These are phyloP conservation scores for Eumeta japonica DNA, from an alignment of 1,140 invertebrate species.

Conservation along the genomic window DNA sequence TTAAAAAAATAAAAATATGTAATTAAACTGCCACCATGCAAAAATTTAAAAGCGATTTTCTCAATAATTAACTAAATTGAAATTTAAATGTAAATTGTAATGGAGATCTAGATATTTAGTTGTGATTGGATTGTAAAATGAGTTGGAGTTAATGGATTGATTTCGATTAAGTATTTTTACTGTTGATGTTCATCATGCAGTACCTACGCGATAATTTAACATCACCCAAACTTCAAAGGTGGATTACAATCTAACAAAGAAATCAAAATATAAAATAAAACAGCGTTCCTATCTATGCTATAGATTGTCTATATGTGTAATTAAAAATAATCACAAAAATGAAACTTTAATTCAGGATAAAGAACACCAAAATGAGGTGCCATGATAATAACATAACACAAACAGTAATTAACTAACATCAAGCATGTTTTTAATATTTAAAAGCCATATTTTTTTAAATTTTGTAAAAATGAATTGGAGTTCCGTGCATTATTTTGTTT, in stretches of 20 bases:
- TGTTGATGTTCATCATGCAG: slow-evolving; percentile 25
- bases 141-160: too few relatives aligned
- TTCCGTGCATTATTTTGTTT: slow-evolving; percentile 49
- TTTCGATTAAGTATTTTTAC: too few relatives aligned
- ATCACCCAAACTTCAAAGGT: too few relatives aligned
- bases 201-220: too few relatives aligned
- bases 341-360: slow-evolving; percentile 23
- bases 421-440: slow-evolving; percentile 39
- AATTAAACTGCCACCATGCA: slow-evolving; percentile 14
- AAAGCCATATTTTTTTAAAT: slow-evolving; percentile 44
- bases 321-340: slow-evolving; percentile 17
- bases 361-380: slow-evolving; percentile 46
- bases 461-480: slow-evolving; percentile 17
- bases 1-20: slow-evolving; percentile 7
- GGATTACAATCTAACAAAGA: slow-evolving; percentile 37
- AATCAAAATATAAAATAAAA: slow-evolving; percentile 20
- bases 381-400: slow-evolving; percentile 41
- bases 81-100: too few relatives aligned
- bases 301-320: too few relatives aligned
- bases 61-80: too few relatives aligned
- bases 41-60: too few relatives aligned
- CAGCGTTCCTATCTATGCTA: too few relatives aligned
- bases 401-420: slow-evolving; percentile 42
- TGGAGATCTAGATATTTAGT: too few relatives aligned
- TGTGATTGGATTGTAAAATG: too few relatives aligned